Evolutionary conservation across 1,140 invertebrate species (phyloP).

Genomic region (Phenacoccus solenopsis): DNA sequence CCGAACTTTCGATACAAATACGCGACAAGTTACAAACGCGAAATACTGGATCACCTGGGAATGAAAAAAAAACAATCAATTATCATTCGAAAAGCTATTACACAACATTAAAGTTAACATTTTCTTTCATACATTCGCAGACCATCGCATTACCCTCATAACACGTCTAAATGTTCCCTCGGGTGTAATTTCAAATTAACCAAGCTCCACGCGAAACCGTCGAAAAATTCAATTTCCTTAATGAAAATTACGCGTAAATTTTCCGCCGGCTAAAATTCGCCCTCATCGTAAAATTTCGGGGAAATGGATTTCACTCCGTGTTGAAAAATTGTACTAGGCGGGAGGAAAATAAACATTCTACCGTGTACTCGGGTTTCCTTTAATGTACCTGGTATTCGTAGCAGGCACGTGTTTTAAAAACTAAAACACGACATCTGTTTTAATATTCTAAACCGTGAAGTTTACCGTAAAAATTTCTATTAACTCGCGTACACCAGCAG

Average conservation of each 20-base stretch:
- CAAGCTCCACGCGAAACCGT: not conserved
- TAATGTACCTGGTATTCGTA: not conserved
- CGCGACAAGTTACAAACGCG: no score
- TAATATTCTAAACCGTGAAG: not conserved
- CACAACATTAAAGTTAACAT: no score
- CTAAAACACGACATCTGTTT: slow-evolving; percentile 1
- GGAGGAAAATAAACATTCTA: not conserved
- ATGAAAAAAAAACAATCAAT: no score
- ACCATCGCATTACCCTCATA: not conserved
- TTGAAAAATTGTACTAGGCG: not conserved
- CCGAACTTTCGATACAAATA: no score
- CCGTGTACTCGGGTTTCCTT: not conserved
- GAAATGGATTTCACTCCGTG: not conserved
- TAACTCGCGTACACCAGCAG: not conserved
- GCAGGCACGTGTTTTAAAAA: not conserved
- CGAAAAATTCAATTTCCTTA: not conserved
- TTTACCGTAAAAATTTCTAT: slow-evolving; percentile 3
- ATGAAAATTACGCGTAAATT: not conserved
- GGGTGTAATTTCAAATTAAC: not conserved
- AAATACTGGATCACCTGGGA: no score
- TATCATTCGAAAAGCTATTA: no score
- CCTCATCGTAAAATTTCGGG: not conserved
- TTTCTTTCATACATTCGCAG: no score
- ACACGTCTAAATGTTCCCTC: not conserved
- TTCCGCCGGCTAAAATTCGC: not conserved